These are phyloP conservation scores for Vanessa atalanta DNA, from an alignment of 1,140 invertebrate species.

Conservation along the genomic window DNA sequence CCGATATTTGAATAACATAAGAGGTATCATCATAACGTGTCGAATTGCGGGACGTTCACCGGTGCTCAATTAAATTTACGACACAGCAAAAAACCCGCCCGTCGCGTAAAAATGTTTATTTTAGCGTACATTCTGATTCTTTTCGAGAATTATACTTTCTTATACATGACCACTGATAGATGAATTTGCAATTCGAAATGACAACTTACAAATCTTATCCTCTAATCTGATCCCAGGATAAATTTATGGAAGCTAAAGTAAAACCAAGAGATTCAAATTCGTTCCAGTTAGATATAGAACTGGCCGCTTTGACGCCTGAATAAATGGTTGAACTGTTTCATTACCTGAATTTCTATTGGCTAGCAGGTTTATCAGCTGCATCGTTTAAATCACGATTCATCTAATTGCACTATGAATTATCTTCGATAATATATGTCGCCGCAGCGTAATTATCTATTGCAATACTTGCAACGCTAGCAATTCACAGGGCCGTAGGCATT, in stretches of 20 bases:
- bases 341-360: constrained; percentile 26
- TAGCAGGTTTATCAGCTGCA: constrained; percentile 24
- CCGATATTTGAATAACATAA: constrained; percentile 51
- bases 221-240: constrained; percentile 14
- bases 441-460: constrained; percentile 26
- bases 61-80: constrained; percentile 17
- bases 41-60: constrained; percentile 26
- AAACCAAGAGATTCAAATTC: constrained; percentile 28
- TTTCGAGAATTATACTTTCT: background rate
- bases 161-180: background rate
- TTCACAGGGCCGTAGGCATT: constrained; percentile 16
- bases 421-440: constrained; percentile 32
- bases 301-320: constrained; percentile 14
- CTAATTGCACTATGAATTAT: constrained; percentile 33
- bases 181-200: constrained; percentile 2
- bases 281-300: constrained; percentile 25
- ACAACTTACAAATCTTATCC: constrained; percentile 5
- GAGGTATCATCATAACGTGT: constrained; percentile 17
- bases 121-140: constrained; percentile 6
- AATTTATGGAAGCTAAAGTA: constrained; percentile 21
- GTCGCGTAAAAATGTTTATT: constrained; percentile 14
- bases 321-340: constrained; percentile 31
- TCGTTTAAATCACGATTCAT: constrained; percentile 35
- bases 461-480: constrained; percentile 19
- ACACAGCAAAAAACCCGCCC: constrained; percentile 8